Conservation (phyloP, 2,797 vertebrate species). For the Toxotes lorentzi region DNA sequence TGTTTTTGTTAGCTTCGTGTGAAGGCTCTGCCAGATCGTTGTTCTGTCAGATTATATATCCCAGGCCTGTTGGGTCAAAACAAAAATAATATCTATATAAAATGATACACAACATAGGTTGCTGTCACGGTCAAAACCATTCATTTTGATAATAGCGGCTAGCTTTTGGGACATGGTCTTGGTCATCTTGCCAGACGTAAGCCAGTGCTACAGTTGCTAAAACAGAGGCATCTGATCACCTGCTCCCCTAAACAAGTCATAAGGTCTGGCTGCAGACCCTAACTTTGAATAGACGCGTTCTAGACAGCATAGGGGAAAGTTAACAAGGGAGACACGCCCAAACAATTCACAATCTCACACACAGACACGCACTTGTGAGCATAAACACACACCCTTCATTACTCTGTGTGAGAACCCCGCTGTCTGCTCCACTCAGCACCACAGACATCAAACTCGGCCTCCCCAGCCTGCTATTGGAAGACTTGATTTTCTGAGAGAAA, state of each 20-base stretch:
- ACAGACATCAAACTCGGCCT: constrained; percentile 70
- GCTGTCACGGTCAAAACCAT: constrained; percentile 22
- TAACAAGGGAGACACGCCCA: constrained; percentile 57
- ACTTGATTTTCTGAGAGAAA: constrained; percentile 71
- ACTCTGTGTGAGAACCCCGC: constrained; percentile 61
- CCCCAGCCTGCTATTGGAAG: constrained; percentile 54
- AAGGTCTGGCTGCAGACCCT: constrained; percentile 44
- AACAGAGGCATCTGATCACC: constrained; percentile 38
- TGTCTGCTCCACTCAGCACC: constrained; percentile 72
- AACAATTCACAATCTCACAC: constrained; percentile 37
- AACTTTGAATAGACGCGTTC: constrained; percentile 51
- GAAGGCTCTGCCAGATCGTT: constrained; percentile 12
- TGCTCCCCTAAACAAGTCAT: constrained; percentile 54
- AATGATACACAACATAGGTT: constrained; percentile 31
- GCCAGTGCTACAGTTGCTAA: constrained; percentile 29
- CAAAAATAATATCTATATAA: constrained; percentile 10
- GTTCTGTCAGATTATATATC: constrained; percentile 14
- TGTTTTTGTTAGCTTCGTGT: constrained; percentile 6
- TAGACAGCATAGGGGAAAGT: constrained; percentile 44
- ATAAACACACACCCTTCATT: constrained; percentile 60
- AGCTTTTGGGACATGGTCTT: constrained; percentile 22
- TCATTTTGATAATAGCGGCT: constrained; percentile 23
- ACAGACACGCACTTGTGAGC: constrained; percentile 21
- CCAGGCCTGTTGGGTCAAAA: constrained; percentile 1
- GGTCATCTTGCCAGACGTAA: constrained; percentile 47